These are phyloP conservation scores for Alethe castanea DNA, from an alignment of 2,113 vertebrate genomes.

Conservation along the genomic window DNA sequence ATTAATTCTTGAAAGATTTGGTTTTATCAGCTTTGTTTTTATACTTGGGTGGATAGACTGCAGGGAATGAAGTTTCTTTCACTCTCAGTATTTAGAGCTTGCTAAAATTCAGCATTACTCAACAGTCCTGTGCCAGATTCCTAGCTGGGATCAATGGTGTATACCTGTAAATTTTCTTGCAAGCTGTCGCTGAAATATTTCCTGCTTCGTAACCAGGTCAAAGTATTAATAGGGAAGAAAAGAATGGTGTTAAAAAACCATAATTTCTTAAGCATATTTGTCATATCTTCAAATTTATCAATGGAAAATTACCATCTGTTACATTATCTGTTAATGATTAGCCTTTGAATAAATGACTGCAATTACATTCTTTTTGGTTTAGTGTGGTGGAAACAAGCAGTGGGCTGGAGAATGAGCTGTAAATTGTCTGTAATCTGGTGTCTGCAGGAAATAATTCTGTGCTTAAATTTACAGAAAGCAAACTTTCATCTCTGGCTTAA, in stretches of 20 bases:
- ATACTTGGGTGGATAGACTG: neutral
- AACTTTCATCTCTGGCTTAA: slow-evolving; percentile 24
- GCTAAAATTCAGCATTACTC: slow-evolving; percentile 28
- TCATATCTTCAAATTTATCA: neutral
- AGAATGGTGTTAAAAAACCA: neutral
- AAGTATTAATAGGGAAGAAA: neutral
- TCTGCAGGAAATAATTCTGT: slow-evolving; percentile 67
- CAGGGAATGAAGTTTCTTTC: neutral
- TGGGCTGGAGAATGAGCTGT: neutral
- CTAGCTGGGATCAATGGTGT: neutral
- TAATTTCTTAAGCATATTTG: neutral
- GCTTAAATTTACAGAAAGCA: slow-evolving; percentile 25
- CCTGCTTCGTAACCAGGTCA: slow-evolving; percentile 56
- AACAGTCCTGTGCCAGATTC: slow-evolving; percentile 44
- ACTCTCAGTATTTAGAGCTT: neutral
- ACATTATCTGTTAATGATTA: neutral
- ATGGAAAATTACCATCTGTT: neutral
- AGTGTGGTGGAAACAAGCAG: neutral
- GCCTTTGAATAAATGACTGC: neutral
- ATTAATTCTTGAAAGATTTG: neutral
- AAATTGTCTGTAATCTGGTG: slow-evolving; percentile 17
- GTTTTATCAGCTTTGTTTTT: slow-evolving; percentile 68
- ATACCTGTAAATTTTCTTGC: slow-evolving; percentile 13
- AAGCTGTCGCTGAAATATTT: slow-evolving; percentile 52
- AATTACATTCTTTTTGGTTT: neutral